Base-by-base conservation (phyloP, 2,797 vertebrate genomes). In the Danio tinwini region DNA sequence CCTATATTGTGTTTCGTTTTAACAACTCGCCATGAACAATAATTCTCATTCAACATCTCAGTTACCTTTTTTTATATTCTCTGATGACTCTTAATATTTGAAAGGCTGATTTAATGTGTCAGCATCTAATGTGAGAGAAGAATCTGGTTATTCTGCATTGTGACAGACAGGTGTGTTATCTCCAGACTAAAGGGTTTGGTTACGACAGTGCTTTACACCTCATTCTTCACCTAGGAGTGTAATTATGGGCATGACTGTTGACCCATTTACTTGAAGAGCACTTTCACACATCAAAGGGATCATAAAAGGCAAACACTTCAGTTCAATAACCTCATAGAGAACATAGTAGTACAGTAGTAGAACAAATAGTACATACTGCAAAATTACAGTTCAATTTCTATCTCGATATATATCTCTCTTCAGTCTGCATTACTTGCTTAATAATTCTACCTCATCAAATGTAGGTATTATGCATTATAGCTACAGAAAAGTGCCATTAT, bases 241-340 rank as follows among this genome's bases (percentile, higher is more conserved):
- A 81, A 79, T 81, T 50, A 21, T 78, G 71, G 56, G 67, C 58
- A 69, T 19, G 49, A 53, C 73, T 70, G 78, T 72, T 81, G 74
- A 83, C 74, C 81, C 69, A 72, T 83, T 85, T 77, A 83, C 65
- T 75, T 45, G 56, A 65, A 73, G 49, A 76, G 59, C 69, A 68
- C 64, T 70, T 63, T 64, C 62, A 55, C 37, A 81, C 62, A 47
- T 78, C 17, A 81, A 69, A 58, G 71, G 68, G 64, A 39, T 42
- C 71, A 40, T 50, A 29, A 7, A 47, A 62, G 19, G 13, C 39
- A 58, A 58, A 68, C 42, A 76, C 52, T 67, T 65, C 19, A 47
- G 16, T 56, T 17, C 56, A 21, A 50, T 67, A 56, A 68, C 53
- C 21, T 49, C 21, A 10, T n/a, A 19, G 7, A n/a, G 68, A 68